These are phyloP conservation scores for Spialia ferax DNA, from an alignment of 2,888 invertebrate genomes.

Conservation along the genomic window DNA sequence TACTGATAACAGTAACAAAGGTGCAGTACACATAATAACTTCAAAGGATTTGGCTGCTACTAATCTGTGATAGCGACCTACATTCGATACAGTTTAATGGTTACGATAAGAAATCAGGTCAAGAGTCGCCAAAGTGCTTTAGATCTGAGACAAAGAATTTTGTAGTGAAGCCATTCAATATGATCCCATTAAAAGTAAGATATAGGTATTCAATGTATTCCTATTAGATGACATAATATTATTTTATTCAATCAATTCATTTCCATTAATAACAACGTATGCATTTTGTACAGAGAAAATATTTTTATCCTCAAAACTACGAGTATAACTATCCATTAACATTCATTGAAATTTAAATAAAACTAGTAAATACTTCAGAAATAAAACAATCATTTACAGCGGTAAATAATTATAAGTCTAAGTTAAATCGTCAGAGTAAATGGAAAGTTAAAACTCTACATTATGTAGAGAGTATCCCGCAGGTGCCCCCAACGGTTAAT, in stretches of 20 bases:
- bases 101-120: conserved; percentile 17
- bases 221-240: too few species aligned
- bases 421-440: background rate
- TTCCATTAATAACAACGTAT: too few species aligned
- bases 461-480: background rate
- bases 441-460: background rate
- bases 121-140: conserved; percentile 5
- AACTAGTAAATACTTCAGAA: too few species aligned
- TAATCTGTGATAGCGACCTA: background rate
- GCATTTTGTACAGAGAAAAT: too few species aligned
- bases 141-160: background rate
- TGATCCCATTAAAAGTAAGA: too few species aligned
- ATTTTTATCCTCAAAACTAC: too few species aligned
- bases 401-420: background rate
- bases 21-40: background rate
- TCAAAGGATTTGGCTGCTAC: conserved; percentile 7
- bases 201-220: too few species aligned
- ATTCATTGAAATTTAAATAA: too few species aligned
- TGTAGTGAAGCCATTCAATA: background rate
- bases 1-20: background rate
- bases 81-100: conserved; percentile 20
- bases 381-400: too few species aligned
- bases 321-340: too few species aligned
- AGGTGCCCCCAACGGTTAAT: conserved; percentile 11
- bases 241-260: too few species aligned